These are phyloP conservation scores for Drosophila eugracilis DNA, from an alignment of 1,140 invertebrate species.

Conservation along the genomic window DNA sequence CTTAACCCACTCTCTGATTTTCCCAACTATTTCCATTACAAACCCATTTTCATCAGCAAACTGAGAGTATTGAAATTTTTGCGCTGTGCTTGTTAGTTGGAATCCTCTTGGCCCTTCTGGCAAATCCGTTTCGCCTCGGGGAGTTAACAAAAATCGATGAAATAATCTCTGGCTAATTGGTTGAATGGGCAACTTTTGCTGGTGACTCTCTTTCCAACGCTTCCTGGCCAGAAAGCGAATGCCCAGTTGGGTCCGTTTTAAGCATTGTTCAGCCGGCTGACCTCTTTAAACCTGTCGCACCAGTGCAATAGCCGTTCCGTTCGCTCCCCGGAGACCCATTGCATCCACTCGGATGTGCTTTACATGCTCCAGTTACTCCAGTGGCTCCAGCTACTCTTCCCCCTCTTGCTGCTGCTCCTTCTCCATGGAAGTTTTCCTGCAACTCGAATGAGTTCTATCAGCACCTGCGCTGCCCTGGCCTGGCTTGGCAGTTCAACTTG, in stretches of 20 bases:
- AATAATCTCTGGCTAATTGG: conserved; percentile 58
- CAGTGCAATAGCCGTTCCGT: conserved; percentile 19
- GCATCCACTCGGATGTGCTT: conserved; percentile 76
- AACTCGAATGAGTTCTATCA: conserved; percentile 58
- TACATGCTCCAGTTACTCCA: conserved; percentile 72
- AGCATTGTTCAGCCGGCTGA: conserved; percentile 52
- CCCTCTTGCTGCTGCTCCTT: conserved; percentile 1
- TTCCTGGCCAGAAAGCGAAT: conserved; percentile 36
- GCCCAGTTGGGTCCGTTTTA: conserved; percentile 49
- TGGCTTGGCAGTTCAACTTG: conserved; percentile 49
- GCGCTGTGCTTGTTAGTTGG: background rate
- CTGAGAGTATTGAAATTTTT: background rate
- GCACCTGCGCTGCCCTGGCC: conserved; percentile 36
- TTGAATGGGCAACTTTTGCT: conserved; percentile 47
- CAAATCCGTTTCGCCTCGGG: conserved; percentile 1
- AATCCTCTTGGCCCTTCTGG: background rate
- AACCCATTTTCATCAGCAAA: no score
- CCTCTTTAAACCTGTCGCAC: conserved; percentile 55
- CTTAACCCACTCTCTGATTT: no score
- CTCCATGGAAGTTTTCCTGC: conserved; percentile 38
- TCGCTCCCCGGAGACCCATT: conserved; percentile 37
- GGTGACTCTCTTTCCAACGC: conserved; percentile 13
- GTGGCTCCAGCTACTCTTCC: conserved; percentile 20
- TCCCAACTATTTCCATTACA: no score
- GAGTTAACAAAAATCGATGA: conserved; percentile 45